Conservation (phyloP, 1,140 invertebrate genomes). For the Theocolax elegans region DNA sequence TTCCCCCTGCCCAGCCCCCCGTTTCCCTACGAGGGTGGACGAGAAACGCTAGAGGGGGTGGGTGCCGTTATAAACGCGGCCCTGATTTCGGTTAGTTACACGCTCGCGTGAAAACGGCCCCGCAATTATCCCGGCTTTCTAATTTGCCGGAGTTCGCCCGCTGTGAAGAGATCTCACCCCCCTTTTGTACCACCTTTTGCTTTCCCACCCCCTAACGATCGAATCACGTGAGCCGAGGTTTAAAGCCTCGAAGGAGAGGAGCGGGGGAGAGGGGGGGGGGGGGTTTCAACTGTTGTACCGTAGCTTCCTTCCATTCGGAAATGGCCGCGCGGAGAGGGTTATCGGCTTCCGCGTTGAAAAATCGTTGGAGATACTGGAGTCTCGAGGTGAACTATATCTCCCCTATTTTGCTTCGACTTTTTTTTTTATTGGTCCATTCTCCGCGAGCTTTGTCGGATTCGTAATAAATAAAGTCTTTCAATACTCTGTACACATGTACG, state of each 20-base stretch:
- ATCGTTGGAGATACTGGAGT: too few species aligned
- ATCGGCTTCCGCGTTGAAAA: too few species aligned
- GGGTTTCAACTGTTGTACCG: neutral
- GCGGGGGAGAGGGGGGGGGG: neutral
- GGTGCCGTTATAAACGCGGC: neutral
- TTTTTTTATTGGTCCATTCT: too few species aligned
- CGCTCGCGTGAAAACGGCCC: constrained; percentile 23
- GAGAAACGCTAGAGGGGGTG: too few species aligned
- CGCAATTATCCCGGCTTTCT: constrained; percentile 33
- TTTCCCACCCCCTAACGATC: constrained; percentile 6
- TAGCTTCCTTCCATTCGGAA: neutral
- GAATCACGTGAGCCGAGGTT: neutral
- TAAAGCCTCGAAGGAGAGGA: neutral
- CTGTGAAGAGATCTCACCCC: neutral
- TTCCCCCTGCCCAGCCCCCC: too few species aligned
- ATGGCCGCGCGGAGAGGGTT: neutral
- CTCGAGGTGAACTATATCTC: too few species aligned
- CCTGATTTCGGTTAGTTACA: constrained; percentile 25
- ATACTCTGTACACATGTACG: too few species aligned
- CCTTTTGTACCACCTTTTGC: neutral
- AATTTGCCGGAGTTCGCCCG: constrained; percentile 7
- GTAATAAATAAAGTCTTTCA: too few species aligned
- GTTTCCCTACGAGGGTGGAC: neutral
- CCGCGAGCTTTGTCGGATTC: too few species aligned
- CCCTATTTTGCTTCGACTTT: too few species aligned